Base-by-base conservation (phyloP, 2,888 invertebrate genomes). In the Euproctis similis region DNA sequence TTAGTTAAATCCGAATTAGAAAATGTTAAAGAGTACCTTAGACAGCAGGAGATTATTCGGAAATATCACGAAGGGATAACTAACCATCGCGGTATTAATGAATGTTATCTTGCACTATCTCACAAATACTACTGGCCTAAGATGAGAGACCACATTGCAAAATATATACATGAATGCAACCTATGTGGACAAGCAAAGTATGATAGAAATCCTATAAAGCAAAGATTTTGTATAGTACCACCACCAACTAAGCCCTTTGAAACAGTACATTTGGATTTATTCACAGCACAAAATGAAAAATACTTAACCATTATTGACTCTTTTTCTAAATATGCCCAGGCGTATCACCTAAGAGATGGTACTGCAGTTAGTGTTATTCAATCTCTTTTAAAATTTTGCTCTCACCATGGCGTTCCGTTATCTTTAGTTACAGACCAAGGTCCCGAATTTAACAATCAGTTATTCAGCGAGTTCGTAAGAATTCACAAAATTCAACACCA, bases 361-460 rank as follows among this genome's bases (percentile, higher is more conserved):
- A 42, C 45, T 0, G 42, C 42, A 0, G 2, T 40, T 4, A 46
- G 45, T 8, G 23, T 45, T 5, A 5, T 47, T 2, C 41, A 45
- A 31, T 39, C 27, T 1, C 22, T 50, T 19, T 21, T 33, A 13
- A 37, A n/a, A 17, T 37, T 31, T 11, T 42, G 30, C 14, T 39
- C 30, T 17, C 50, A 34, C 12, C 50, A 42, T 13, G 34, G 35
- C 0, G 2, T 40, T 1, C 36, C 26, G 16, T 31, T 28, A 20
- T 46, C 32, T 4, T 16, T 45, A n/a, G 26, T 39, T 1, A 39
- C 40, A 1, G 51, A 46, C 13, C 31, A 46, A 13, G 52, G 51
- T 1, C 10, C 34, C 1, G 31, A 35, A 24, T 31, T 28, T 4
- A 17, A 24, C 1, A 35, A 28, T 17, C 40, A 40, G 19, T 1